Conservation (phyloP, 1,140 invertebrate species). For the Portunus trituberculatus region DNA sequence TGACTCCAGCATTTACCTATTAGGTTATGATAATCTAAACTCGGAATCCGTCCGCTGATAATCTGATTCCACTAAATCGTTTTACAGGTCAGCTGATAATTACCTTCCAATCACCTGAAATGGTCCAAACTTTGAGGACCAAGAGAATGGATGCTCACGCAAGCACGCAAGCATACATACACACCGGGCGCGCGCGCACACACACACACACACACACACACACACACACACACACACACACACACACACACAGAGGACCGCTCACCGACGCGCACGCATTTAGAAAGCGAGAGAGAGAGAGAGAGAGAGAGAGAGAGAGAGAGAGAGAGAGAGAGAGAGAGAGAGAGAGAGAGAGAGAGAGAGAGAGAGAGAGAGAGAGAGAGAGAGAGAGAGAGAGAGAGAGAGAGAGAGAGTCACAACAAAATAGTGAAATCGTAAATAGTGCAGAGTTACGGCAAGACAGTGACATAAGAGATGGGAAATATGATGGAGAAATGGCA, state of each 20-base stretch:
- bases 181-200: not conserved
- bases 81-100: slow-evolving; percentile 30
- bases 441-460: not conserved
- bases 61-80: slow-evolving; percentile 56
- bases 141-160: not conserved
- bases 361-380: slow-evolving; percentile 48
- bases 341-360: not conserved
- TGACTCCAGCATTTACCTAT: slow-evolving; percentile 50
- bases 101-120: slow-evolving; percentile 41
- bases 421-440: slow-evolving; percentile 11
- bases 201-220: not conserved
- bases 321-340: not conserved
- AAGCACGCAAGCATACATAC: not conserved
- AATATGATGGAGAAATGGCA: not conserved
- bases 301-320: slow-evolving; percentile 42
- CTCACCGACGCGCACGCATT: not conserved
- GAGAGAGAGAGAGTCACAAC: not conserved
- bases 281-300: not conserved
- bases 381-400: slow-evolving; percentile 53
- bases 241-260: not conserved
- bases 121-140: not conserved
- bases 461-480: not conserved
- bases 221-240: not conserved
- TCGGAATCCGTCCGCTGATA: slow-evolving; percentile 45
- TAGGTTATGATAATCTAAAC: slow-evolving; percentile 42